A percentile compares a stretch with the other conserved stretches of the same genome.
Evolutionary conservation across 30 jellyfish, hydroid and myxozoan genomes (phyloP).

Genomic region (Phacellophora camtschatica): DNA sequence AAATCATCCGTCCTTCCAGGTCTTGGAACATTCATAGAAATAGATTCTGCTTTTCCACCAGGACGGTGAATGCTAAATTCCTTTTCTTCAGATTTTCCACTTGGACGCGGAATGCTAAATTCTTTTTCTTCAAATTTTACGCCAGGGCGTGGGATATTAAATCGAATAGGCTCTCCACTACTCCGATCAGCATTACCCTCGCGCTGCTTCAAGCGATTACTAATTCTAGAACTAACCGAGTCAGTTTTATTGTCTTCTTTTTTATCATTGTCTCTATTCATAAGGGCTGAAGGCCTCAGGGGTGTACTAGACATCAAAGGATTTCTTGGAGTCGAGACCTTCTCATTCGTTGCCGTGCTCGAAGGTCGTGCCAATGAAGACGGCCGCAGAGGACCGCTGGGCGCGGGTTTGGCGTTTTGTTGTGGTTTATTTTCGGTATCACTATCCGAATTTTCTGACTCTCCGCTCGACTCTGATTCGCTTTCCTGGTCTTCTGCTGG

Average conservation of each 20-base stretch:
- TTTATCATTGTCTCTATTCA: constrained; percentile 43
- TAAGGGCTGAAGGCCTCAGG: constrained; percentile 32
- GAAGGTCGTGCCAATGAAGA: constrained; percentile 39
- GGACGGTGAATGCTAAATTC: too few relatives aligned
- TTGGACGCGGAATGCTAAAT: too few relatives aligned
- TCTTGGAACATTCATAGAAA: constrained; percentile 29
- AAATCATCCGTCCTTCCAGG: constrained; percentile 12
- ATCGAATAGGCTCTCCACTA: constrained; percentile 13
- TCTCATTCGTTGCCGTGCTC: constrained; percentile 48
- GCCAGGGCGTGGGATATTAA: constrained; percentile 50
- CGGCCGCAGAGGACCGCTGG: constrained; percentile 62
- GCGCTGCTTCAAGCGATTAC: constrained; percentile 13
- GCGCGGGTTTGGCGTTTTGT: constrained; percentile 11
- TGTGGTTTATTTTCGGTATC: constrained; percentile 66
- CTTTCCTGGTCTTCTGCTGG: neutral
- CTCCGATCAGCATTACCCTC: constrained; percentile 11
- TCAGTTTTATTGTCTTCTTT: constrained; percentile 47
- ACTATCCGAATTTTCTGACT: constrained; percentile 50
- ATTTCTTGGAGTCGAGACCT: constrained; percentile 46
- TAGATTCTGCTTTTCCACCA: neutral
- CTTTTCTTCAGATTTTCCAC: constrained; percentile 16
- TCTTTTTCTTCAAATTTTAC: too few relatives aligned
- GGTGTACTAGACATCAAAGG: constrained; percentile 45
- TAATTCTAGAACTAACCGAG: constrained; percentile 6
- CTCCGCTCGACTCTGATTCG: constrained; percentile 49